phyloP scores from a whole-genome alignment of 2,888 invertebrate genomes.

The Drosophila macrospina region DNA sequence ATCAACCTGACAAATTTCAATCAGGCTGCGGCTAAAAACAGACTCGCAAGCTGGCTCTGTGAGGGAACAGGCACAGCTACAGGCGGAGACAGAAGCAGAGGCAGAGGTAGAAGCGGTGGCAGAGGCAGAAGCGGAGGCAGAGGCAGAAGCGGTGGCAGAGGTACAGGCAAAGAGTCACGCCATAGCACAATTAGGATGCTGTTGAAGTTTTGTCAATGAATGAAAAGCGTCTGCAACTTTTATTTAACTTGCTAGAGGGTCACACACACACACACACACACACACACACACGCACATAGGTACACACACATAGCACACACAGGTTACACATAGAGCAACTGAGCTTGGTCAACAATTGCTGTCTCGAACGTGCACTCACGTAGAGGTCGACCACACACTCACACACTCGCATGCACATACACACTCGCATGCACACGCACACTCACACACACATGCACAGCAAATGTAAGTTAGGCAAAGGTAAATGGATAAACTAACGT shows the following conservation, averaged over 20 bases:
- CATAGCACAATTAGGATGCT: constrained; percentile 73
- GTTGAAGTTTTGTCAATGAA: constrained; percentile 78
- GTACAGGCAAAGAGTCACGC: constrained; percentile 54
- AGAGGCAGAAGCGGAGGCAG: background rate
- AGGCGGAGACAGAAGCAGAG: too few relatives aligned
- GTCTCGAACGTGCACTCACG: constrained; percentile 65
- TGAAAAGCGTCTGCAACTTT: constrained; percentile 77
- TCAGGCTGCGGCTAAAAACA: constrained; percentile 68
- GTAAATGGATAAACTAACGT: constrained; percentile 46
- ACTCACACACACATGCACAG: background rate
- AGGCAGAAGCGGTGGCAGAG: too few relatives aligned
- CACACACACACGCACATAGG: constrained; percentile 13
- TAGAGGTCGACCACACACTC: constrained; percentile 26
- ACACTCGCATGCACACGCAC: background rate
- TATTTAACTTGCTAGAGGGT: constrained; percentile 71
- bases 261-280: constrained; percentile 22
- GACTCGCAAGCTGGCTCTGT: constrained; percentile 7
- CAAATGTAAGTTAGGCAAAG: constrained; percentile 15
- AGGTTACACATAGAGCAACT: constrained; percentile 32
- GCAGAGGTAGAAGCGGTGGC: too few relatives aligned
- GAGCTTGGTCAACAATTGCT: constrained; percentile 72
- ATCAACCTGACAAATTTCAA: constrained; percentile 79
- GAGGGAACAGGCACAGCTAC: background rate
- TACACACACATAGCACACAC: constrained; percentile 20
- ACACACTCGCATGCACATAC: constrained; percentile 17